Evolutionary conservation across 2,888 invertebrate genomes (phyloP), one percentile per base, ranked within the genome.

Genomic region (Acrocyrtus sp.): DNA sequence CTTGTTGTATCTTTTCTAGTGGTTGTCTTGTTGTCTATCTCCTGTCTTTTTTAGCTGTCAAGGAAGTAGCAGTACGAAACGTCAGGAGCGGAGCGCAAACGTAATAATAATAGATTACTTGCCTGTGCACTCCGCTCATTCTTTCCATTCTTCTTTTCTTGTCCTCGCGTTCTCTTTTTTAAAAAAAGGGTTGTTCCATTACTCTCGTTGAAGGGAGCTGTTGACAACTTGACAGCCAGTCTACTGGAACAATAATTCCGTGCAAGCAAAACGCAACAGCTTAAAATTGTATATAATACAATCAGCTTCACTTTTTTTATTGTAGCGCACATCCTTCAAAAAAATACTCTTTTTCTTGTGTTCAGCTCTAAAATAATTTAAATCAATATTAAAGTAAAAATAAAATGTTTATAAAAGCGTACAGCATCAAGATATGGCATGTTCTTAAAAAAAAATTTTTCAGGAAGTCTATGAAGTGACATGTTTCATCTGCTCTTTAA

Each of bases 211-310:
- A 50, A 70, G 69, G 62, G 62, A 70, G 62, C 62, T 70, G 69
- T 70, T 70, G 69, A 69, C 62, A 69, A 62, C 39, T 62, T 69
- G 69, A 70, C 62, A 62, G 68, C 17, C 45, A 34, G 39, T 21
- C 60, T 41, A 26, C 39, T 2, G 17, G 17, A 21, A 22, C 51
- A 21, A 50, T 6, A 8, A 19, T 10, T 29, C 34, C 5, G 12
- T 34, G 5, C n/a, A n/a, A n/a, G n/a, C n/a, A 56, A 54, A 34
- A 39, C 51, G 67, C 68, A 68, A 68, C 61, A 61, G 68, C 68
- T 68, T 61, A 39, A 48, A 34, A 39, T 22, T 51, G 21, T 51
- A n/a, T n/a, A n/a, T 39, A 39, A 45, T 5, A 4, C 19, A 45
- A 10, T 45, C 15, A 12, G 19, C 45, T 45, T 10, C 39, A 39